Evolutionary conservation across 1,140 invertebrate genomes (phyloP), one percentile per base, ranked within the genome.

Genomic region (Ceratina australensis): DNA sequence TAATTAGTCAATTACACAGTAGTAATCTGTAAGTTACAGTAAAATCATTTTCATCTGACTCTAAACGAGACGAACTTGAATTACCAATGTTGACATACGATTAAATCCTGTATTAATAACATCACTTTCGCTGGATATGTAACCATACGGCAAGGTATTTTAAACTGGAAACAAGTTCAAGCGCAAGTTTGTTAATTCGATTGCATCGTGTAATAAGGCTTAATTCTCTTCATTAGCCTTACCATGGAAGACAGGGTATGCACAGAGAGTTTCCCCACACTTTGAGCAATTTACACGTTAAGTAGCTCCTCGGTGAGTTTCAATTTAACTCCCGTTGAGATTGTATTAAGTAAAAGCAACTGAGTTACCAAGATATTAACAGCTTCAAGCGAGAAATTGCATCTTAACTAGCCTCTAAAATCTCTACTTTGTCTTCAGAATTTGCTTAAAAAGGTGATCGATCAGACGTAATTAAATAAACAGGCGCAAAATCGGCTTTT

Each of bases 241-340:
- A 22, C 42, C 16, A 26, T 24, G 16, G 18, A 10, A 42, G 8
- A 18, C 47, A n/a, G 5, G 15, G 0, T 10, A 15, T 26, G 5
- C 10, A 42, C 33, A 42, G 15, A 65, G 4, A 50, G 64, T 50
- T 66, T 15, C 16, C 22, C 16, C 0, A 66, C 20, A 66, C 47
- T 66, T 66, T 26, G 47, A 52, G 12, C 47, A 68, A 54, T 54
- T 68, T 68, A 54, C 66, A 26, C n/a, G 16, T 68, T 68, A 68
- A 54, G 49, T 52, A 67, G 49, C 50, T 22, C 20, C 28, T 33
- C n/a, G 33, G 18, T n/a, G 24, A 54, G 50, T 68, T 68, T 54
- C 50, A 22, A 54, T 68, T 33, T 54, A 68, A 68, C 66, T 54
- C 18, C 7, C 49, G 10, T 7, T 5, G 49, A 15, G 26, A 20